Percentiles rank a stretch among this genome's conserved stretches.
Conservation (phyloP, 53 echinoderm and acorn worm species). For the Holothuria leucospilota region DNA sequence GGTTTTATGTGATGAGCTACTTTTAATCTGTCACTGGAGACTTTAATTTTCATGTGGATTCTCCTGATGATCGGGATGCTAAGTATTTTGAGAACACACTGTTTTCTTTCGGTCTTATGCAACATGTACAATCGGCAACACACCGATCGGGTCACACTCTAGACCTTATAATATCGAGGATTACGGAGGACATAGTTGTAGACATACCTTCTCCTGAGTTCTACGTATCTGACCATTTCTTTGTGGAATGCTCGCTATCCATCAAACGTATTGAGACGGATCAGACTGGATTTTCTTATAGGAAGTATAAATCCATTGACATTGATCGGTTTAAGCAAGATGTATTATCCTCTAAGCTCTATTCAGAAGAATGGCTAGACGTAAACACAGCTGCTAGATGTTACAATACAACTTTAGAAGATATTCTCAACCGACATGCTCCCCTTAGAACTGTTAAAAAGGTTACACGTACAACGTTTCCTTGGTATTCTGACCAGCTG, state of each 20-base stretch:
- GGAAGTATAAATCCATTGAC: no score
- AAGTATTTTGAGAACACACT: neutral
- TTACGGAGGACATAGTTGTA: neutral
- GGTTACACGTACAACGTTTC: neutral
- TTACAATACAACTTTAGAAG: neutral
- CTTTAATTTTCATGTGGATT: neutral
- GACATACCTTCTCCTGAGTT: neutral
- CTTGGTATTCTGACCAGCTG: neutral
- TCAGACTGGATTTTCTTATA: neutral
- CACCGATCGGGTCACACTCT: neutral
- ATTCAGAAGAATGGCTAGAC: neutral
- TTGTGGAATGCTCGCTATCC: neutral
- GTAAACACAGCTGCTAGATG: neutral
- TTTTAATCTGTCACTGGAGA: neutral
- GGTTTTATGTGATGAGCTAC: conserved; percentile 7
- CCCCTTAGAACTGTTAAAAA: neutral
- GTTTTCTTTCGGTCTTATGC: no score
- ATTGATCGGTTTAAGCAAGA: no score
- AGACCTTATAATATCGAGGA: neutral
- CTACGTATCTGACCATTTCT: neutral
- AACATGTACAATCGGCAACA: neutral
- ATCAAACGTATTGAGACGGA: neutral
- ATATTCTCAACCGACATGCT: conserved; percentile 7
- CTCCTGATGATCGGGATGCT: neutral
- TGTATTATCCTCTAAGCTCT: neutral